These are phyloP conservation scores for Zosterops borbonicus DNA, from an alignment of 2,113 vertebrate species.

Conservation along the genomic window DNA sequence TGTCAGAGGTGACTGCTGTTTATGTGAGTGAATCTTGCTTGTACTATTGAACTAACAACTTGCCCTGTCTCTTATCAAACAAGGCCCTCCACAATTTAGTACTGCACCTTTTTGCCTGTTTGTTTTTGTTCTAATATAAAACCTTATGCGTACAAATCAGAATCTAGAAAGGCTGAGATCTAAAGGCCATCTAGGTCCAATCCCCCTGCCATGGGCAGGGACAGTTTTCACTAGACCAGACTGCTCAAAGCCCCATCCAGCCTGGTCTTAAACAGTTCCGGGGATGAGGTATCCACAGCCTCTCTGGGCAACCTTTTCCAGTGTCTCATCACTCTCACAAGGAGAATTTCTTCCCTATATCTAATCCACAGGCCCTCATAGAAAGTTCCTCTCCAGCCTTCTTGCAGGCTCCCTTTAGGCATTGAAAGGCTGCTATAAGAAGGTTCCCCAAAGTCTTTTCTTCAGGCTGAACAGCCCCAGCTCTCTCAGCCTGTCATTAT, in stretches of 20 bases:
- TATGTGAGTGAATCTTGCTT: not conserved
- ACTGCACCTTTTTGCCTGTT: not conserved
- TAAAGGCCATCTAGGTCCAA: not conserved
- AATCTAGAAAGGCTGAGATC: not conserved
- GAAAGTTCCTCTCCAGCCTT: not conserved
- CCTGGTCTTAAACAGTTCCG: not conserved
- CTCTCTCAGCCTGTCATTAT: not conserved
- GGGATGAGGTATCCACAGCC: not conserved
- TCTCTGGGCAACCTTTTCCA: not conserved
- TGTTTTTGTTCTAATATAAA: not conserved
- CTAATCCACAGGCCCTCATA: not conserved
- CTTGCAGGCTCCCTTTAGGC: not conserved
- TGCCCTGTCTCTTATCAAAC: not conserved
- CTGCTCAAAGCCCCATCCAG: not conserved
- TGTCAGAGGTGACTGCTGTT: not conserved
- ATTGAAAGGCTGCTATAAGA: not conserved
- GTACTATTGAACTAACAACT: not conserved
- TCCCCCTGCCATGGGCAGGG: not conserved
- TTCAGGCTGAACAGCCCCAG: not conserved
- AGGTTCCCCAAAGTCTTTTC: not conserved
- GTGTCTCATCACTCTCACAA: not conserved
- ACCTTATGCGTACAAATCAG: not conserved
- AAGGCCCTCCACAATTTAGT: not conserved
- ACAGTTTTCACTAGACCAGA: not conserved
- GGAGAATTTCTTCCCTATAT: not conserved